Conservation (phyloP, 1,140 invertebrate genomes). For the Drosophila lowei region DNA sequence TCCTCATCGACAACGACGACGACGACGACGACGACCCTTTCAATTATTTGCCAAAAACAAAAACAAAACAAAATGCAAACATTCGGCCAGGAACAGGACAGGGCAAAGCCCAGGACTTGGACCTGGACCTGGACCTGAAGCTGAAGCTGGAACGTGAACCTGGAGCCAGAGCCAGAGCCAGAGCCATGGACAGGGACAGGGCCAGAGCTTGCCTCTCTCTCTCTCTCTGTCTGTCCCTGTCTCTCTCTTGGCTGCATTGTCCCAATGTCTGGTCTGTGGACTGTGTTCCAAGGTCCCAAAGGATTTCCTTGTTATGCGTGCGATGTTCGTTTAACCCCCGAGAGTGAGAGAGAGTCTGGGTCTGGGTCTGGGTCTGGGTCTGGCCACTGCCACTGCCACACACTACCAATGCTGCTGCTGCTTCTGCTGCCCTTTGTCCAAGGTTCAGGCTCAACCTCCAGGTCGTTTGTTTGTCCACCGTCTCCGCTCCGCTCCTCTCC, state of each 20-base stretch:
- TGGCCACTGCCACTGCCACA: slow-evolving; percentile 10
- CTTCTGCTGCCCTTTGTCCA: slow-evolving; percentile 65
- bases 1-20: too few relatives aligned
- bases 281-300: slow-evolving; percentile 67
- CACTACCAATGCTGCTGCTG: neutral
- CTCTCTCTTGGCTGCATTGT: slow-evolving; percentile 47
- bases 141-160: too few relatives aligned
- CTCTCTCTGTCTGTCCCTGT: slow-evolving; percentile 2
- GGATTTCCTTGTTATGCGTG: slow-evolving; percentile 80
- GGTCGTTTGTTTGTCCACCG: slow-evolving; percentile 68
- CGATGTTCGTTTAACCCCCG: slow-evolving; percentile 77
- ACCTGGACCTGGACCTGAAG: slow-evolving; percentile 1
- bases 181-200: too few relatives aligned
- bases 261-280: slow-evolving; percentile 37
- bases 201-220: slow-evolving; percentile 1
- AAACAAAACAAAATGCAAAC: slow-evolving; percentile 80
- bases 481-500: neutral
- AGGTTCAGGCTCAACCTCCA: slow-evolving; percentile 62
- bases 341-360: slow-evolving; percentile 2
- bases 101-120: slow-evolving; percentile 28
- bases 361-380: too few relatives aligned
- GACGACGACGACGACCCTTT: slow-evolving; percentile 51
- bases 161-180: too few relatives aligned
- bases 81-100: slow-evolving; percentile 44
- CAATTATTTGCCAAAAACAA: slow-evolving; percentile 78